A percentile compares a stretch with the other conserved stretches of the same genome.
Evolutionary conservation across 2,113 vertebrate genomes (phyloP).

Genomic region (Triplophysa dalaica): DNA sequence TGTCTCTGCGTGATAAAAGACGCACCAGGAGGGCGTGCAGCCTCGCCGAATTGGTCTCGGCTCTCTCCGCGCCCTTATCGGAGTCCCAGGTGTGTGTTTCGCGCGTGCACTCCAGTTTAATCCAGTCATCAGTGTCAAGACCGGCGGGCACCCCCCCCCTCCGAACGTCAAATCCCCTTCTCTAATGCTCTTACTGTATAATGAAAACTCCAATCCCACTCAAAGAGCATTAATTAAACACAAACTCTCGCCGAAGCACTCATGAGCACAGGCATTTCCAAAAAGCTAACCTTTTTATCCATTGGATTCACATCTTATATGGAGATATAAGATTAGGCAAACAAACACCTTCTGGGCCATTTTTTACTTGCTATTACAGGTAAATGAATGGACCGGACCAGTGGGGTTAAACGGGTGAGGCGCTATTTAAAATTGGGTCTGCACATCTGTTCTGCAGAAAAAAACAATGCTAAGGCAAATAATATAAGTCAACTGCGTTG

Average conservation of each 20-base stretch:
- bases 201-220: slow-evolving; percentile 50
- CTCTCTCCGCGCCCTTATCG: slow-evolving; percentile 23
- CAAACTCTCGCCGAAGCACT: slow-evolving; percentile 37
- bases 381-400: not conserved
- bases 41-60: not conserved
- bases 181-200: slow-evolving; percentile 42
- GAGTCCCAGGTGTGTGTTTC: slow-evolving; percentile 32
- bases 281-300: slow-evolving; percentile 29
- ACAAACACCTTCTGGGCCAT: not conserved
- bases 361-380: not conserved
- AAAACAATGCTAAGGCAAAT: not conserved
- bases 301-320: not conserved
- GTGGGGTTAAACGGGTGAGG: not conserved
- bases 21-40: not conserved
- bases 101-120: slow-evolving; percentile 30
- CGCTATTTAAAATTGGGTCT: not conserved
- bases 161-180: slow-evolving; percentile 24
- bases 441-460: not conserved
- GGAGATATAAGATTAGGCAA: not conserved
- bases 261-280: not conserved
- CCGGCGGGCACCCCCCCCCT: not conserved
- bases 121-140: slow-evolving; percentile 48
- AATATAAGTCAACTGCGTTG: not conserved
- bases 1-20: slow-evolving; percentile 35
- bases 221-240: slow-evolving; percentile 57